These are phyloP conservation scores for Drosophila macrospina DNA, from an alignment of 2,888 invertebrate genomes.

Conservation along the genomic window DNA sequence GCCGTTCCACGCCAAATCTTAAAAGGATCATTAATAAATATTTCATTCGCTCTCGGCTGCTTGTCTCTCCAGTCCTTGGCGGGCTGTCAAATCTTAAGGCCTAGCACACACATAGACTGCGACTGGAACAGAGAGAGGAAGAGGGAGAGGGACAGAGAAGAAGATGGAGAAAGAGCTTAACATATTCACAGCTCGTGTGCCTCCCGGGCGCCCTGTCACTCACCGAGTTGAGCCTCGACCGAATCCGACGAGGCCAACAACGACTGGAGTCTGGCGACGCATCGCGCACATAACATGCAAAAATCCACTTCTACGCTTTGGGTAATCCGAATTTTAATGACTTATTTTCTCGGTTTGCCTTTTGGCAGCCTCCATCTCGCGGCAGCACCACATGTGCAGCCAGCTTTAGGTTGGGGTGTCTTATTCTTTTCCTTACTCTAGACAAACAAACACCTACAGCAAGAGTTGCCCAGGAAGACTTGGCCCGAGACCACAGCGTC, in stretches of 20 bases:
- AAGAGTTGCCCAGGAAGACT: constrained; percentile 14
- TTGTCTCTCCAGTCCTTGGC: constrained; percentile 42
- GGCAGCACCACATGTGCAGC: constrained; percentile 41
- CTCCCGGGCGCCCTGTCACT: constrained; percentile 61
- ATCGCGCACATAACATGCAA: constrained; percentile 72
- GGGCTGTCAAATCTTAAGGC: constrained; percentile 53
- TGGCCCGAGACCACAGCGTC: constrained; percentile 6
- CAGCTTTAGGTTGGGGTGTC: constrained; percentile 8
- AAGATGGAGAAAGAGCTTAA: constrained; percentile 59
- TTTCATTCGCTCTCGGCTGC: constrained; percentile 49
- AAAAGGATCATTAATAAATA: constrained; percentile 84
- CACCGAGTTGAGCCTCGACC: constrained; percentile 54
- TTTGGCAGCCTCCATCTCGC: constrained; percentile 52
- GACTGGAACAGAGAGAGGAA: background rate
- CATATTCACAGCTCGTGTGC: constrained; percentile 48
- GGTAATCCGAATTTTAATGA: constrained; percentile 81
- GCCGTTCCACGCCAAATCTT: constrained; percentile 82
- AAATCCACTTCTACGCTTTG: constrained; percentile 77
- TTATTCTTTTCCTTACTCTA: constrained; percentile 14
- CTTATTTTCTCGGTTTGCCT: constrained; percentile 76
- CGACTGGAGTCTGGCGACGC: constrained; percentile 60
- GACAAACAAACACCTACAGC: constrained; percentile 46
- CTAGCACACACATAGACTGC: constrained; percentile 32
- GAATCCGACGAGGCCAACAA: constrained; percentile 40
- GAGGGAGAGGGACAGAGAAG: background rate